Evolutionary conservation across 2,797 vertebrate species (phyloP), one percentile per base, ranked within the genome.

Genomic region (Amazonetta brasiliensis): DNA sequence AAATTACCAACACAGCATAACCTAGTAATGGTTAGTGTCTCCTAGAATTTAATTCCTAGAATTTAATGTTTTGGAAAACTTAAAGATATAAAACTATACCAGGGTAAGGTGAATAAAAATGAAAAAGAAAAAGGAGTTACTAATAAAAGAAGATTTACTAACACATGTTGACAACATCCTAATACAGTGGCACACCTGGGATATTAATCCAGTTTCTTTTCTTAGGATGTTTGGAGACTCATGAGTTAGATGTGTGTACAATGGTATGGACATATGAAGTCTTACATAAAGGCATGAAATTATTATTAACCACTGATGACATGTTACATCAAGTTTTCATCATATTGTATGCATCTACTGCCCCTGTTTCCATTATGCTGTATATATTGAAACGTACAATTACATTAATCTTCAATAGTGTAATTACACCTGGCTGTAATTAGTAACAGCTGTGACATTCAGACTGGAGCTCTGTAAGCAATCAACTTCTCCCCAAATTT

Each of bases 391-490:
- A 72, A 88, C 13, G 30, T 62, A 71, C 0, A 0, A 66, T 83
- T 85, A 68, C 19, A 28, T 48, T 92, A 41, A 91, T 88, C 67
- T 84, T 69, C 0, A 0, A 16, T 31, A 41, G 31, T 86, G 69
- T 64, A 92, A 94, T 94, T 89, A 82, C 71, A 87, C 68, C 54
- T 74, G 37, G 46, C 17, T 77, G 44, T 85, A 91, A 95, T 91
- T 84, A 90, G 60, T 54, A 94, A 88, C 91, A 94, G 73, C 93
- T 92, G 91, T 41, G 66, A 83, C 85, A 82, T 89, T 82, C 67
- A 82, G 60, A 17, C 50, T 68, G 54, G n/a, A 85, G 39, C 64
- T 84, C 60, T 33, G 58, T 28, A 41, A 91, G 73, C 79, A 94
- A 72, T 79, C 88, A 75, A 77, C 69, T 55, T 68, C 60, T 91